Evolutionary conservation across 2,888 invertebrate species (phyloP).

Genomic region (Spilosoma lubricipeda): DNA sequence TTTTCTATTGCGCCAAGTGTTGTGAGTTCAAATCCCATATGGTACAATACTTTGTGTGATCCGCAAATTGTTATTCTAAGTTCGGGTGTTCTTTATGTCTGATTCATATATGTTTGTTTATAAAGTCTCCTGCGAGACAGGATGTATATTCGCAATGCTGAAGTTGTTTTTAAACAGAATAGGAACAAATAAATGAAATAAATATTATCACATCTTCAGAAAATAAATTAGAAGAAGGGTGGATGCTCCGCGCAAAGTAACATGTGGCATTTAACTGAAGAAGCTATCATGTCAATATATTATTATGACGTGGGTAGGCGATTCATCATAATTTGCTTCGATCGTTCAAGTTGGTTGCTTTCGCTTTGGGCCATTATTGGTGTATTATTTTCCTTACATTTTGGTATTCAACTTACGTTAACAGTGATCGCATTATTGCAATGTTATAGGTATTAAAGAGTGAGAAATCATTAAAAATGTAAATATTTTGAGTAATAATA

Average conservation of each 20-base stretch:
- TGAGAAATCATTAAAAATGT: background rate
- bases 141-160: no score
- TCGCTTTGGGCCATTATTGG: constrained; percentile 47
- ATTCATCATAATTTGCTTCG: constrained; percentile 70
- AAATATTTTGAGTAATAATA: no score
- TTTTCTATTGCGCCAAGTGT: no score
- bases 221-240: constrained; percentile 23
- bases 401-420: background rate
- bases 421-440: background rate
- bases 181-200: constrained; percentile 18
- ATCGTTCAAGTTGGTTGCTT: constrained; percentile 54
- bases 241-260: constrained; percentile 19
- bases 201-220: constrained; percentile 3
- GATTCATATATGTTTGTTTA: no score
- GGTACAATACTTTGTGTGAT: no score
- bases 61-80: no score
- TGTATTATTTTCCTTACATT: constrained; percentile 5
- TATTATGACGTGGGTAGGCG: constrained; percentile 50
- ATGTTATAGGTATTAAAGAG: background rate
- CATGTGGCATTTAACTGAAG: constrained; percentile 42
- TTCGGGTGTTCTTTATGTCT: no score
- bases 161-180: background rate
- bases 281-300: constrained; percentile 55
- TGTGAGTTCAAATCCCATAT: no score
- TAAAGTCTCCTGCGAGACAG: no score